Evolutionary conservation across 2,113 vertebrate genomes (phyloP), one percentile per base, ranked within the genome.

Genomic region (Marcusenius ussheri): DNA sequence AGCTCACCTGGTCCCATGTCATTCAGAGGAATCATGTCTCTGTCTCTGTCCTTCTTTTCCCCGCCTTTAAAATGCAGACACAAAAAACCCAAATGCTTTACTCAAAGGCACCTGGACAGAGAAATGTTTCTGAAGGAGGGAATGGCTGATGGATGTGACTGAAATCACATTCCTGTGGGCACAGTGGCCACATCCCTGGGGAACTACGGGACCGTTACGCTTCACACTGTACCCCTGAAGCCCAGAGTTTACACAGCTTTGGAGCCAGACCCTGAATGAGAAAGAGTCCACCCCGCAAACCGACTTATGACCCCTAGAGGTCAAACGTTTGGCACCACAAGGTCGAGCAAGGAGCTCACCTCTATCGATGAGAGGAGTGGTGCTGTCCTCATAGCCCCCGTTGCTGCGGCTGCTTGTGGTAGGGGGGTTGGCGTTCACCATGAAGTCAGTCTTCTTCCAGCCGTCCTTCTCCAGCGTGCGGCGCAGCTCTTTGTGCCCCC

Each of bases 391-490:
- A 24, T 97, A 98, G 87, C 96, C 96, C 47, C 97, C 97, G 27
- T 97, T 98, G 93, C 93, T 95, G 90, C 96, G 95, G 88, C 94
- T 94, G 87, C 27, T 87, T 46, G 91, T 93, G n/a, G 90, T 96
- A 53, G 95, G 96, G 46, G 97, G 95, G 93, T 97, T 97, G 88
- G 97, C 70, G 91, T 93, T 92, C 58, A 99, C 97, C 97, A 98
- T 97, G 93, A 99, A 99, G 94, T 99, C 98, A 0, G 97, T 97
- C 93, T 99, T 99, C 94, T 99, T 99, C 98, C 98, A 99, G 46
- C 98, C 98, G 66, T 99, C 98, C 90, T 99, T 99, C 91, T 99
- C 97, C 87, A 99, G 94, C 5, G 97, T 97, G 85, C 97, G 97
- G 83, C 98, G 94, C 89, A 99, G 96, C 91, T 99, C 98, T 91